These are phyloP conservation scores for Enteromius fasciolatus DNA, from an alignment of 2,797 vertebrate genomes.

Conservation along the genomic window DNA sequence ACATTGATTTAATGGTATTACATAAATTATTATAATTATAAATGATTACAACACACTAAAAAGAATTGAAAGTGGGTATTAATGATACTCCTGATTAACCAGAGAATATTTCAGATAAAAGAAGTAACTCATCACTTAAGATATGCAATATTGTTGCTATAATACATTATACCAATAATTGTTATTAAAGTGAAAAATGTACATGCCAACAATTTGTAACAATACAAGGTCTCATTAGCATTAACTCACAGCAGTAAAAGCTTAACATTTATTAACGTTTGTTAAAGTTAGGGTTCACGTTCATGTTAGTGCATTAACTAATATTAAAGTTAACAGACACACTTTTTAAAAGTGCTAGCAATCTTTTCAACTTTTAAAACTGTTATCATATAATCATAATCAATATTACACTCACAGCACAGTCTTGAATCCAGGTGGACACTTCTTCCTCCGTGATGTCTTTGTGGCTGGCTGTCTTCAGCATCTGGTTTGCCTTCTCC, in stretches of 20 bases:
- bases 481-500: slow-evolving; percentile 77
- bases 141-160: neutral
- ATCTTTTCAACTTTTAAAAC: too few species aligned
- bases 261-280: neutral
- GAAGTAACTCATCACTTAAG: too few species aligned
- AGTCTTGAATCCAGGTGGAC: slow-evolving; percentile 82
- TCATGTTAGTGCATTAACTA: neutral
- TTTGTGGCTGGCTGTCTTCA: slow-evolving; percentile 83
- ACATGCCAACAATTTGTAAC: neutral
- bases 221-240: neutral
- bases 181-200: neutral
- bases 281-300: neutral
- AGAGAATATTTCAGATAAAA: too few species aligned
- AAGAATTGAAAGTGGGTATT: neutral
- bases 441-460: slow-evolving; percentile 90
- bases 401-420: slow-evolving; percentile 53
- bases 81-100: too few species aligned
- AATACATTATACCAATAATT: neutral
- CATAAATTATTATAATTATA: neutral
- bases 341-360: neutral
- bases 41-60: neutral
- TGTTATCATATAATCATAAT: neutral
- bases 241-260: too few species aligned
- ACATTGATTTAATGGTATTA: neutral
- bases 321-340: neutral